Conservation (phyloP, 2,888 invertebrate species). For the Euclidia mi region DNA sequence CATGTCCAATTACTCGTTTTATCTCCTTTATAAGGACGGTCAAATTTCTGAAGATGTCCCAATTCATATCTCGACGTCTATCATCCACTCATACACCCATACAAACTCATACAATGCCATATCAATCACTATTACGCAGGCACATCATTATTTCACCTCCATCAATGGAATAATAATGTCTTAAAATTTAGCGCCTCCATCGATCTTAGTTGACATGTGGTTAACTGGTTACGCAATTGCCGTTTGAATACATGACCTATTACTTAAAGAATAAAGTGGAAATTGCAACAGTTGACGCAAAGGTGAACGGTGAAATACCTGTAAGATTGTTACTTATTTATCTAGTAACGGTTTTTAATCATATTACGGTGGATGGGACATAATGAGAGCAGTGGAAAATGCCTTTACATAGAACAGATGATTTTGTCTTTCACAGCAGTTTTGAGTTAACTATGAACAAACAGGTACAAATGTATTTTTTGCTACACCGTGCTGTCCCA, state of each 20-base stretch:
- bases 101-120: neutral
- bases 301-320: neutral
- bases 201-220: conserved; percentile 5
- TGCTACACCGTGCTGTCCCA: too few species aligned
- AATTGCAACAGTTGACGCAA: conserved; percentile 10
- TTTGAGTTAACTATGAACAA: too few species aligned
- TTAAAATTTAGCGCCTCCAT: neutral
- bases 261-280: conserved; percentile 9
- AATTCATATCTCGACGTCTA: too few species aligned
- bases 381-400: too few species aligned
- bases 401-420: too few species aligned
- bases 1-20: too few species aligned
- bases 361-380: too few species aligned
- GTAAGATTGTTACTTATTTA: neutral
- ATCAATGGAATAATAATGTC: neutral
- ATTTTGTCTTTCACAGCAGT: too few species aligned
- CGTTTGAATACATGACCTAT: conserved; percentile 25
- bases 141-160: neutral
- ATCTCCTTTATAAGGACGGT: too few species aligned
- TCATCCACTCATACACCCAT: neutral
- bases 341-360: neutral
- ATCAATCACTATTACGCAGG: conserved; percentile 1
- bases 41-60: too few species aligned
- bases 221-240: conserved; percentile 26
- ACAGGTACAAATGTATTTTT: too few species aligned